Evolutionary conservation across 2,888 invertebrate genomes (phyloP), one percentile per base, ranked within the genome.

Genomic region (Agrochola litura): DNA sequence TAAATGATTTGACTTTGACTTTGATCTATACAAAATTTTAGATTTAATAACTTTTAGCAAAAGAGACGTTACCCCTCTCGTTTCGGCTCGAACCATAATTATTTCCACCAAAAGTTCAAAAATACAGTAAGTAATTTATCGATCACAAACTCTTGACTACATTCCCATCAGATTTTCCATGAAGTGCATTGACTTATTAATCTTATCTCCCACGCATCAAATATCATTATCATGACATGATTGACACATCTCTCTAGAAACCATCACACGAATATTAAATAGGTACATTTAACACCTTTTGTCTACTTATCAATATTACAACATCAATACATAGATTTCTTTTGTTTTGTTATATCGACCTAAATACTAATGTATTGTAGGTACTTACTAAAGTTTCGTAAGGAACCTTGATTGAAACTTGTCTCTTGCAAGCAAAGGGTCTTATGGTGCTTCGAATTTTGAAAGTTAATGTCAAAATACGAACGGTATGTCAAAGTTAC

Each of bases 281-380:
- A 80, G 2, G 14, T 37, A 58, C 12, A 43, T 84, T 71, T 37
- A 5, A 30, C 64, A 71, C 63, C 37, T 69, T 54, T 84, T 76
- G 72, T 83, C 63, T 63, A 19, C 22, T 9, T 54, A 68, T 19
- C 46, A 41, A n/a, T 68, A 46, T 83, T 65, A 80, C 65, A 43
- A 63, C 54, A 70, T 70, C n/a, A 14, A 41, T 41, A 69, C 43
- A n/a, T 49, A 64, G 54, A 30, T 16, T 65, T 76, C 65, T 81
- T 83, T 81, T 81, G 73, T 78, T 65, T 73, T 30, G 5, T 61
- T n/a, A 8, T 56, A 30, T 49, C 65, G 64, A 66, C 73, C 16
- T 49, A 64, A 56, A 43, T 56, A 63, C 19, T 67, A 52, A 69
- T 46, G 43, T 63, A 56, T 49, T 63, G 37, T n/a, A n/a, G n/a